These are phyloP conservation scores for Standfussiana lucernea DNA, from an alignment of 2,888 invertebrate species.

Conservation along the genomic window DNA sequence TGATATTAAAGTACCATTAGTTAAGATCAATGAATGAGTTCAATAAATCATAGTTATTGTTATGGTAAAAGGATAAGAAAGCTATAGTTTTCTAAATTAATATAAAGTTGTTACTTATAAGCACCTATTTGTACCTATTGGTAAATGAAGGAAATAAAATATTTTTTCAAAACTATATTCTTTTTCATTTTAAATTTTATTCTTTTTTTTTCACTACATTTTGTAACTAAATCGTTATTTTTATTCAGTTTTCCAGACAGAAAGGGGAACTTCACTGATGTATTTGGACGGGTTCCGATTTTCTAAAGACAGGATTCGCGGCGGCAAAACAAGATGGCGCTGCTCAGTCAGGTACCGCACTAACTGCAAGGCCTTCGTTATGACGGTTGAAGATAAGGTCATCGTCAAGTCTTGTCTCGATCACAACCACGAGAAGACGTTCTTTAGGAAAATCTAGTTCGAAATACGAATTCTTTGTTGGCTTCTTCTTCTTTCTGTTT, in stretches of 20 bases:
- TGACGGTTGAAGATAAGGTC: slow-evolving; percentile 30
- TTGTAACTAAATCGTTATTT: not conserved
- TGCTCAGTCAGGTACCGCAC: slow-evolving; percentile 72
- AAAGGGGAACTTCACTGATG: slow-evolving; percentile 37
- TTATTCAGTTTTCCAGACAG: slow-evolving; percentile 39
- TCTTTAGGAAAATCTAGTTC: not conserved
- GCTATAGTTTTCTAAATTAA: slow-evolving; percentile 30
- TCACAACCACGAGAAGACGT: slow-evolving; percentile 63
- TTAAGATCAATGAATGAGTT: too few species aligned
- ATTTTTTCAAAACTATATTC: slow-evolving; percentile 11
- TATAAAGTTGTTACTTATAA: slow-evolving; percentile 28
- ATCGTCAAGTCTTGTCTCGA: slow-evolving; percentile 40
- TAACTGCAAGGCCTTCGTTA: slow-evolving; percentile 54
- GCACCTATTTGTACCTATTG: slow-evolving; percentile 9
- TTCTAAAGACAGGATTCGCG: slow-evolving; percentile 53
- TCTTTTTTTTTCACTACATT: not conserved
- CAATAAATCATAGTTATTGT: too few species aligned
- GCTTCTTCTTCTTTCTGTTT: too few species aligned
- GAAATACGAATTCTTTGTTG: not conserved
- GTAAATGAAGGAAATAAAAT: slow-evolving; percentile 41
- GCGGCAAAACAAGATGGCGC: slow-evolving; percentile 71
- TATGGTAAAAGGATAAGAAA: not conserved
- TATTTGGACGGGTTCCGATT: slow-evolving; percentile 53
- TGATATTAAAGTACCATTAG: too few species aligned
- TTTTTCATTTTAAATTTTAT: not conserved